phyloP scores from a whole-genome alignment of 2,113 vertebrate genomes.

The Pagrus major region DNA sequence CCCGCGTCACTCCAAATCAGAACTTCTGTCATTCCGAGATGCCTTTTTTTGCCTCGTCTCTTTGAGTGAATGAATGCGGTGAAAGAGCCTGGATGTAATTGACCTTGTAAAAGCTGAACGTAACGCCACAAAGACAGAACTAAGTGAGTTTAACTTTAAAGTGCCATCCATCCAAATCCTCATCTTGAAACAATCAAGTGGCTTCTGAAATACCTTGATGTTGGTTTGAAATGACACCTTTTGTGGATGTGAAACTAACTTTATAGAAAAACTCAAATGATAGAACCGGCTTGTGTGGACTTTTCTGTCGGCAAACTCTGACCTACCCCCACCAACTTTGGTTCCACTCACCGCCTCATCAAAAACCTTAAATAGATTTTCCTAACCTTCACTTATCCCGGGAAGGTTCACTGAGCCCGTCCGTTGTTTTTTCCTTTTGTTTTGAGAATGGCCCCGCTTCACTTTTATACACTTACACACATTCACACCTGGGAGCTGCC shows the following conservation, averaged over 20 bases:
- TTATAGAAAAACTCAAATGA: constrained; percentile 2
- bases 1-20: constrained; percentile 61
- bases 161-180: constrained; percentile 37
- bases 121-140: constrained; percentile 29
- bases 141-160: constrained; percentile 35
- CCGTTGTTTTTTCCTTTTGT: not conserved
- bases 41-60: constrained; percentile 9
- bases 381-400: constrained; percentile 57
- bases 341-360: constrained; percentile 45
- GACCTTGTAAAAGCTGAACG: constrained; percentile 62
- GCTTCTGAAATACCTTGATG: constrained; percentile 10
- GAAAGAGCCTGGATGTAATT: constrained; percentile 34
- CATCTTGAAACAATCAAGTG: constrained; percentile 19
- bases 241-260: not conserved
- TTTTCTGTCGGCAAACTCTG: constrained; percentile 28
- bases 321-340: constrained; percentile 34
- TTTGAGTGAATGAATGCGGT: constrained; percentile 39
- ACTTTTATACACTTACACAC: constrained; percentile 55
- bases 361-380: constrained; percentile 61
- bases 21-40: constrained; percentile 45
- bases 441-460: constrained; percentile 29
- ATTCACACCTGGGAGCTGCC: constrained; percentile 61
- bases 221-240: constrained; percentile 34
- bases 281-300: not conserved
- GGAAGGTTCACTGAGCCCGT: constrained; percentile 43